phyloP scores from a whole-genome alignment of 2,888 invertebrate species.

The Epinotia bilunana region DNA sequence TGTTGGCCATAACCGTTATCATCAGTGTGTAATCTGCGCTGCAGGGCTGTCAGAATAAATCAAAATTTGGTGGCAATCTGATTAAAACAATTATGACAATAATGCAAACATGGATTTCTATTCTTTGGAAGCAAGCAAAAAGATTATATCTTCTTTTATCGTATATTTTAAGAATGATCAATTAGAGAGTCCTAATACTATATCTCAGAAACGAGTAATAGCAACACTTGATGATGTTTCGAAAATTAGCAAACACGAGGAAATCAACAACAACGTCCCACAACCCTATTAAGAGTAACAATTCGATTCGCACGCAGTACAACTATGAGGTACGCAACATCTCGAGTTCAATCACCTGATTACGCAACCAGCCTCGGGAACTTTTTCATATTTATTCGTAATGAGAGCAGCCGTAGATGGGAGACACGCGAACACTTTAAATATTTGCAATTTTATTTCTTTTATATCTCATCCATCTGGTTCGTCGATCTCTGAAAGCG shows the following conservation, averaged over 20 bases:
- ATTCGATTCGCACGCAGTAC: constrained; percentile 68
- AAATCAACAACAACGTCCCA: constrained; percentile 15
- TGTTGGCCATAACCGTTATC: constrained; percentile 38
- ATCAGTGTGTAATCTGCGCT: constrained; percentile 28
- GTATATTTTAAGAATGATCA: neutral
- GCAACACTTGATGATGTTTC: constrained; percentile 6
- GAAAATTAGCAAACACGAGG: constrained; percentile 4
- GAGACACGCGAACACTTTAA: constrained; percentile 50
- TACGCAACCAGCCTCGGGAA: constrained; percentile 62
- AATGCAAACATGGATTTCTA: neutral
- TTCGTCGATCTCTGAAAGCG: neutral
- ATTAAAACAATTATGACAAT: neutral
- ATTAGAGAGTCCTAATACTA: neutral
- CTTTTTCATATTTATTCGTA: constrained; percentile 59
- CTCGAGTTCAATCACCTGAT: constrained; percentile 68
- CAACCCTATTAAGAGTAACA: constrained; percentile 50
- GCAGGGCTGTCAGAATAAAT: constrained; percentile 24
- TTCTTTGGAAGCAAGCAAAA: neutral
- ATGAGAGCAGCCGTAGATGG: constrained; percentile 55
- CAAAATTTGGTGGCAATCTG: neutral
- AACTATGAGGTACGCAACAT: constrained; percentile 54
- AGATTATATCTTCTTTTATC: neutral
- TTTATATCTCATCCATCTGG: neutral
- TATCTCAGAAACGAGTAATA: neutral
- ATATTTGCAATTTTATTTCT: constrained; percentile 17